Base-by-base conservation (phyloP, 2,797 vertebrate species). In the Acanthurus tractus region DNA sequence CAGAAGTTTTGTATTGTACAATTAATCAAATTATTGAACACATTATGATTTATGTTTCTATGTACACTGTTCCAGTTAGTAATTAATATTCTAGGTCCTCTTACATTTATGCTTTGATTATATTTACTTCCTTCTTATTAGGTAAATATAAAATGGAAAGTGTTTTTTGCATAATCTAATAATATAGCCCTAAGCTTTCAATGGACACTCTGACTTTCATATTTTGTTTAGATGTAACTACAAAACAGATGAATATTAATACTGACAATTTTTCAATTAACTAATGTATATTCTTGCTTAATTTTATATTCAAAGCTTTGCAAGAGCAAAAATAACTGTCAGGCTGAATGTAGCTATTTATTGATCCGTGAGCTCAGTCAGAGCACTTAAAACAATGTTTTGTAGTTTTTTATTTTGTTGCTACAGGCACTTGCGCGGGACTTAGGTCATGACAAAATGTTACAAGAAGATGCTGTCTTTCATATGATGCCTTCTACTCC, bases 311-410 rank as follows among this genome's bases (percentile, higher is more conserved):
- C 9, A 70, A 70, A 63, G 10, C 23, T 38, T 18, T 34, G 18
- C 15, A 52, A 36, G 7, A 72, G 50, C 12, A 58, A 58, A 40
- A 72, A 38, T 61, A 53, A 52, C 20, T 25, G 13, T 15, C 20
- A 23, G 46, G 6, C 61, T 66, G 0, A 13, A 45, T 57, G 20
- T 52, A 46, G 40, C 53, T 64, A 40, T 67, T 59, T 58, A 50
- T 20, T 74, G 61, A 53, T 53, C 54, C 49, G 55, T n/a, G 23
- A 58, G 40, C 29, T 70, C n/a, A 38, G 17, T 18, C 22, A 13
- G 3, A 11, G 38, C 8, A 8, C 23, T 12, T 54, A 0, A 38
- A 63, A n/a, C 40, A 58, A 36, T 1, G 10, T 23, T 17, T 58
- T 15, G 8, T 15, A 1, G 54, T 66, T 50, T 49, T 61, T 12